phyloP scores from a whole-genome alignment of 2,888 invertebrate species.

The Polydrusus cervinus region DNA sequence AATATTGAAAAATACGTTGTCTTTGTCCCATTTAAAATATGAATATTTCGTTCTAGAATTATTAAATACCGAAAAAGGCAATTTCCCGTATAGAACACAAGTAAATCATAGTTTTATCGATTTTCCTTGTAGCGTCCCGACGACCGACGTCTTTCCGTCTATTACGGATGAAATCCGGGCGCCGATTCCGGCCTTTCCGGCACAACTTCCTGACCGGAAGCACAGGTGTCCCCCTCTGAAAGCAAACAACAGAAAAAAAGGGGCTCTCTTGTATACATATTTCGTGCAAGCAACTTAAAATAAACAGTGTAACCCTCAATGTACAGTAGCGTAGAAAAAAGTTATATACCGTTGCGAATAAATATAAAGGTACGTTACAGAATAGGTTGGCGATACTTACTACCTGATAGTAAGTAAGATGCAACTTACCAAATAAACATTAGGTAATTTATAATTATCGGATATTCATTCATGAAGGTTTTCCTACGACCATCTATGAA shows the following conservation, averaged over 20 bases:
- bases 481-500: too few relatives aligned
- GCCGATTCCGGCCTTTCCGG: slow-evolving; percentile 60
- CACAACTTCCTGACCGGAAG: slow-evolving; percentile 67
- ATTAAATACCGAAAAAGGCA: not conserved
- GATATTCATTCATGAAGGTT: too few relatives aligned
- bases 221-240: slow-evolving; percentile 67
- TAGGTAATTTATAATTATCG: too few relatives aligned
- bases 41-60: too few relatives aligned
- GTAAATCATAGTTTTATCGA: slow-evolving; percentile 36
- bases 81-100: not conserved
- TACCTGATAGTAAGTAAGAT: too few relatives aligned
- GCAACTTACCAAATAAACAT: too few relatives aligned
- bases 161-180: slow-evolving; percentile 55
- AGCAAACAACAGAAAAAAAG: slow-evolving; percentile 38
- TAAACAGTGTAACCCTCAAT: slow-evolving; percentile 22
- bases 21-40: too few relatives aligned
- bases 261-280: slow-evolving; percentile 40
- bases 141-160: slow-evolving; percentile 31
- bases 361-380: too few relatives aligned
- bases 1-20: too few relatives aligned
- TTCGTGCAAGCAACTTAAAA: slow-evolving; percentile 38
- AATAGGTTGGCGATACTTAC: too few relatives aligned
- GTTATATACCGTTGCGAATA: too few relatives aligned
- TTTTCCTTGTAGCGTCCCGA: slow-evolving; percentile 57
- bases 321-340: not conserved